A percentile compares a stretch with the other conserved stretches of the same genome.
These are phyloP conservation scores for Platycercus adscitus DNA, from an alignment of 2,113 vertebrate genomes.

Conservation along the genomic window DNA sequence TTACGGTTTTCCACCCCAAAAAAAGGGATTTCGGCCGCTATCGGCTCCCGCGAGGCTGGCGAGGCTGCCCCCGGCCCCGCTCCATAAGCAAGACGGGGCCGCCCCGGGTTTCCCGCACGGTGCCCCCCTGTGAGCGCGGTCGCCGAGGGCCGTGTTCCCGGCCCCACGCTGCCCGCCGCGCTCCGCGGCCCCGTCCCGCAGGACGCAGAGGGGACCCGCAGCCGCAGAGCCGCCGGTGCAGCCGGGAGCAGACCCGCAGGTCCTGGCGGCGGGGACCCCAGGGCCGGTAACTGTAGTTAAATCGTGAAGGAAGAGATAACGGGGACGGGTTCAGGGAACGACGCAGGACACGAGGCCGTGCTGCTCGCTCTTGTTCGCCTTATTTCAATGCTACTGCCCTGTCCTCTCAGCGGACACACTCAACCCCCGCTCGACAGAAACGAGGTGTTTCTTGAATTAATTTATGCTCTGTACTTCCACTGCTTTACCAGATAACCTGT, in stretches of 20 bases:
- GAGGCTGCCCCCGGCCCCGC: background rate
- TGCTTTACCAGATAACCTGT: background rate
- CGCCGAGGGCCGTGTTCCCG: background rate
- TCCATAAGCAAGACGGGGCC: background rate
- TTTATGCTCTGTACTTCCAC: background rate
- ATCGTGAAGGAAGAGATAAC: background rate
- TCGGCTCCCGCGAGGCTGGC: background rate
- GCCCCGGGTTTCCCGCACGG: background rate
- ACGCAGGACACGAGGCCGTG: background rate
- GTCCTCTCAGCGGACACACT: background rate
- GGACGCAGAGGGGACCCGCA: background rate
- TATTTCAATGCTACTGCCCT: background rate
- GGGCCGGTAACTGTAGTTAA: background rate
- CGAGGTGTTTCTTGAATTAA: background rate
- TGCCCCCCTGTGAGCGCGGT: background rate
- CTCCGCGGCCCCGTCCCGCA: background rate
- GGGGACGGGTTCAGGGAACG: background rate
- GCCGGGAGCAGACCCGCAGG: background rate
- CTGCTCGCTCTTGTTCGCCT: background rate
- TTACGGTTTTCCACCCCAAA: background rate
- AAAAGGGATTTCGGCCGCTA: background rate
- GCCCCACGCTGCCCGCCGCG: background rate
- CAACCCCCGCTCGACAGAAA: background rate
- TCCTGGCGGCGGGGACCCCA: background rate
- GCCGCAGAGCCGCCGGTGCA: background rate